Base-by-base conservation (phyloP, 2,888 invertebrate species). In the Fragum sueziense region DNA sequence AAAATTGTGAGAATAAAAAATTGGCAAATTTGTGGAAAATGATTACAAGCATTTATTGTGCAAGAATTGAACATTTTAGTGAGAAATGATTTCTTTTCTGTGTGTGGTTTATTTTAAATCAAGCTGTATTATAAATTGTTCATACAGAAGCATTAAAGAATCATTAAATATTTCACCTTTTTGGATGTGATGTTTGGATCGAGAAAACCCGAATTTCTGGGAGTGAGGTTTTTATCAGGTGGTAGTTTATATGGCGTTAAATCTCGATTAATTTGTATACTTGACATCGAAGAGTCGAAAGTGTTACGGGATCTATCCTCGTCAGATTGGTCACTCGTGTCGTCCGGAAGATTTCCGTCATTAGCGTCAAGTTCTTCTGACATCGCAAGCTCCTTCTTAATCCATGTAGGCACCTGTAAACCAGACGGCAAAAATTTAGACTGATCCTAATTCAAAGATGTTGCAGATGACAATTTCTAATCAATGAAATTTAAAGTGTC, bases 381-480 rank as follows among this genome's bases (percentile, higher is more conserved):
- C 54, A 81, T 75, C n/a, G 89, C 89, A 27, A 92, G 82, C 76
- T 92, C 92, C 29, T 91, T 82, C 37, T 85, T 87, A 29, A 92
- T 80, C 92, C 93, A 93, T 3, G 88, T 81, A n/a, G 92, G 92
- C 22, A 92, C 86, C 91, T 91, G 76, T 20, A 75, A 34, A 9
- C 22, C 25, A 67, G n/a, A n/a, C n/a, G n/a, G n/a, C 6, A 37
- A 37, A 37, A 37, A 37, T 37, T 37, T 37, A 37, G 37, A 14
- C 37, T 37, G 37, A 37, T 37, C 37, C 37, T 37, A 9, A 37
- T 9, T 9, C 37, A 37, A 37, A 37, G 7, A 37, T 6, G 14
- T 37, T 37, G 37, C 14, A 37, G 37, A 37, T 37, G 37, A 37
- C 37, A 37, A n/a, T n/a, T n/a, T n/a, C n/a, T 37, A 9, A 14